Percentiles rank a stretch among this genome's conserved stretches.
Conservation (phyloP, 1,140 invertebrate genomes). For the Stenopsyche tienmushanensis region DNA sequence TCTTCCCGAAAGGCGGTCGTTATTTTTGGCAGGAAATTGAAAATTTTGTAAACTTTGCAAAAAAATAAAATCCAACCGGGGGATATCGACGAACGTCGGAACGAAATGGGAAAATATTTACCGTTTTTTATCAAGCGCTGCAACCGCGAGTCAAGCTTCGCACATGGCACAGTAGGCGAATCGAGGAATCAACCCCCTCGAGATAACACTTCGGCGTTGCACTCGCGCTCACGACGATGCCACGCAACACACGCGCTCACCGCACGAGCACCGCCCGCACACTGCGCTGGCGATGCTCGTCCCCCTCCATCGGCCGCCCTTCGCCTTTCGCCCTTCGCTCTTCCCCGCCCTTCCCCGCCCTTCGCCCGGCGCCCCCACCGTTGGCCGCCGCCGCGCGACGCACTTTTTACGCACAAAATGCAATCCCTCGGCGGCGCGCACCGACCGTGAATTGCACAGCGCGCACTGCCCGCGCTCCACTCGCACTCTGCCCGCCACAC, state of each 20-base stretch:
- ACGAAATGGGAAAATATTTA: background rate
- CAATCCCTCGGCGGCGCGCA: background rate
- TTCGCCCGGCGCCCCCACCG: background rate
- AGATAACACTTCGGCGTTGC: no score
- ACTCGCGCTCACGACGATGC: no score
- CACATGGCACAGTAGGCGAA: no score
- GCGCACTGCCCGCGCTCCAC: conserved; percentile 3
- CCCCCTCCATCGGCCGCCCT: no score
- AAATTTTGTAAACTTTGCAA: conserved; percentile 13
- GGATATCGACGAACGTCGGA: conserved; percentile 31
- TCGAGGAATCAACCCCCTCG: no score
- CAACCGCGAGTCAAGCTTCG: no score
- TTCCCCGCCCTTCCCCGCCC: conserved; percentile 1
- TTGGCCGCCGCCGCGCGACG: background rate
- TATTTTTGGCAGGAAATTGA: background rate
- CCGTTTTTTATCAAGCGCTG: background rate
- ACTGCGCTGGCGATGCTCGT: conserved; percentile 43
- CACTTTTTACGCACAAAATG: background rate
- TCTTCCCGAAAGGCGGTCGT: background rate
- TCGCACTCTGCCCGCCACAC: background rate
- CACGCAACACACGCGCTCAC: no score
- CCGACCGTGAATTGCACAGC: conserved; percentile 16
- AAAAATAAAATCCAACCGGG: conserved; percentile 37
- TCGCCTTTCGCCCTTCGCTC: no score
- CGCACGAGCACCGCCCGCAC: conserved; percentile 45